Base-by-base conservation (phyloP, 2,888 invertebrate species). In the Phyllotreta cruciferae region DNA sequence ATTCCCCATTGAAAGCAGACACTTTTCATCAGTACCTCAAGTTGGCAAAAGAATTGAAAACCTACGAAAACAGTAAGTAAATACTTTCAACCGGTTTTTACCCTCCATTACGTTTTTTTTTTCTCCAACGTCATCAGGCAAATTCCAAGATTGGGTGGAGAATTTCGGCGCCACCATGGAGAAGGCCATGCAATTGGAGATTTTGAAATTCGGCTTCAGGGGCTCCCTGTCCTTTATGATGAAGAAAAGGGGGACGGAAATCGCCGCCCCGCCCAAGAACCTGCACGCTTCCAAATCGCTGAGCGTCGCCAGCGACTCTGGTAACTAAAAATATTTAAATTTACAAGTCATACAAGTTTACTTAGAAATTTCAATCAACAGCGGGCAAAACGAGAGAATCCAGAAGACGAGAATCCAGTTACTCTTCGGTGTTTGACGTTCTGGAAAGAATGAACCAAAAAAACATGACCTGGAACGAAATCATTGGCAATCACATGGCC, bases 1-100 rank as follows among this genome's bases (percentile, higher is more conserved):
- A 88, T 41, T 91, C 90, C 73, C 88, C 89, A 42, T 81, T 90
- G 56, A 93, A 91, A 73, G 86, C 89, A 65, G 87, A 89, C 79
- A 91, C 92, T 0, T 92, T 93, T 73, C 82, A 87, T n/a, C 88
- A 90, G 67, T 96, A 96, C 78, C 86, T 91, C 67, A 84, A 85
- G 6, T 84, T 94, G 24, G 91, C 90, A 0, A 90, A 89, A 72
- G 82, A 87, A 41, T 87, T 96, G 82, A 91, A 88, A 73, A 82
- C 84, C 1, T 95, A 89, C 74, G 72, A 74, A 54, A 62, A 70
- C 57, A 63, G 71, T 70, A 62, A 60, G 56, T 42, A 34, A 1
- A 24, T 4, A 24, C 24, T 24, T 24, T 24, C 24, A 24, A 24
- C 24, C 24, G 24, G 4, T 24, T 4, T 24, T 24, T n/a, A n/a